Percentiles rank a stretch among this genome's conserved stretches.
Evolutionary conservation across 2,888 invertebrate genomes (phyloP).

Genomic region (Hofmannophila pseudospretella): DNA sequence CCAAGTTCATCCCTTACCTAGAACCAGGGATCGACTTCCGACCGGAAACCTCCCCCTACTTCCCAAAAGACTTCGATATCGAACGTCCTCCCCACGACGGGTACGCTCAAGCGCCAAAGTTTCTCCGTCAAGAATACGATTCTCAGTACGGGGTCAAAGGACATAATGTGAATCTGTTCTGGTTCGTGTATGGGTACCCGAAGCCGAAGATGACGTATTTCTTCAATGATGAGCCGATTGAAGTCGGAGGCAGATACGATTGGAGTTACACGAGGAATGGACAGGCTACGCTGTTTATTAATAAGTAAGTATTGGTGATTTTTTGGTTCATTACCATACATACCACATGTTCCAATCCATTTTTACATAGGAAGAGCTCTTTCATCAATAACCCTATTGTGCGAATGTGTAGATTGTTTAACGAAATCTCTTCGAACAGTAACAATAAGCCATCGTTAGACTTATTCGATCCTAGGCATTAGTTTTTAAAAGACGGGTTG

Average conservation of each 20-base stretch:
- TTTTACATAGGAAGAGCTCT: too few species aligned
- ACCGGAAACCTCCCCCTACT: slow-evolving; percentile 90
- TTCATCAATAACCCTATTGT: too few species aligned
- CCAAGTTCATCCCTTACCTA: slow-evolving; percentile 87
- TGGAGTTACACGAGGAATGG: slow-evolving; percentile 93
- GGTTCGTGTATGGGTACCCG: slow-evolving; percentile 97
- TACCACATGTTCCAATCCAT: too few species aligned
- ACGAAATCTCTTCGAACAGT: too few species aligned
- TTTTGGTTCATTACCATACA: too few species aligned
- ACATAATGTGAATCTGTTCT: slow-evolving; percentile 92
- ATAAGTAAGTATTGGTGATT: slow-evolving; percentile 82
- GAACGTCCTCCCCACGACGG: slow-evolving; percentile 92
- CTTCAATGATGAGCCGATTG: slow-evolving; percentile 89
- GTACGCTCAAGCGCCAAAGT: slow-evolving; percentile 89
- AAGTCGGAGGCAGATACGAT: slow-evolving; percentile 90
- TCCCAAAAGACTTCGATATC: slow-evolving; percentile 95
- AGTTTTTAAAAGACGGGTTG: too few species aligned
- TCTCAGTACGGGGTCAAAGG: slow-evolving; percentile 95
- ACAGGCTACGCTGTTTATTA: slow-evolving; percentile 92
- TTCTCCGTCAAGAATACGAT: slow-evolving; percentile 91
- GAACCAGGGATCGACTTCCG: slow-evolving; percentile 84
- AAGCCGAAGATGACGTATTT: slow-evolving; percentile 95
- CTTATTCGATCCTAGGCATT: too few species aligned
- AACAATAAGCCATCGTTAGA: too few species aligned
- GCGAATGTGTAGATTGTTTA: too few species aligned